Percentiles rank a stretch among this genome's conserved stretches.
Evolutionary conservation across 2,888 invertebrate species (phyloP).

Genomic region (Philaethria dido): DNA sequence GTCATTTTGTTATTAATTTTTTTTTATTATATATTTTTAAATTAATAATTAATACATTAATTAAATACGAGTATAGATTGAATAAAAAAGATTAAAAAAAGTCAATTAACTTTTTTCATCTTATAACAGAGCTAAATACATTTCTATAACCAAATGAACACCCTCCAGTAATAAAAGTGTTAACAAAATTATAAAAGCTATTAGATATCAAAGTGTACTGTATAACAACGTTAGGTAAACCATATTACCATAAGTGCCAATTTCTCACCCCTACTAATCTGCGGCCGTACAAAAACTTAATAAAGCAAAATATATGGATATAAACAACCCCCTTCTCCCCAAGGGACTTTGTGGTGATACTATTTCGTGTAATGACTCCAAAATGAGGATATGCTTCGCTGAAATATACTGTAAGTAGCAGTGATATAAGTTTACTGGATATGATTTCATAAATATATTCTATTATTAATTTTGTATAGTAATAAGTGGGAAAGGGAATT

Average conservation of each 20-base stretch:
- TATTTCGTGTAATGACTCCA: constrained; percentile 83
- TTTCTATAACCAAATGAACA: constrained; percentile 29
- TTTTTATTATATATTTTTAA: too few species aligned
- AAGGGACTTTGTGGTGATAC: constrained; percentile 79
- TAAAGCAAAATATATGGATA: constrained; percentile 79
- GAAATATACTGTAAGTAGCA: constrained; percentile 60
- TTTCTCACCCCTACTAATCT: constrained; percentile 66
- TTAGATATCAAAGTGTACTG: constrained; percentile 30
- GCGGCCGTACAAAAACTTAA: constrained; percentile 79
- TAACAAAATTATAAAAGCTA: constrained; percentile 35
- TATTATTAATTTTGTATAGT: not conserved
- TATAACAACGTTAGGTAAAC: constrained; percentile 35
- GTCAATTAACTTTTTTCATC: constrained; percentile 16
- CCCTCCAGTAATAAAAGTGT: constrained; percentile 27
- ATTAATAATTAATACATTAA: too few species aligned
- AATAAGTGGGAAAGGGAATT: too few species aligned
- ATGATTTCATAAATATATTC: not conserved
- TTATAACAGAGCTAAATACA: not conserved
- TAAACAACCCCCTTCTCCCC: constrained; percentile 78
- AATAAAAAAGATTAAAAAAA: not conserved
- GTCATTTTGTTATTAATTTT: too few species aligned
- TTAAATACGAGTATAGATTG: too few species aligned
- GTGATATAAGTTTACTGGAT: constrained; percentile 32
- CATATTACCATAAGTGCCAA: constrained; percentile 57
- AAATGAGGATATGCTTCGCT: constrained; percentile 78